Percentiles rank a stretch among this genome's conserved stretches.
These are phyloP conservation scores for Bibio marci DNA, from an alignment of 2,888 invertebrate species.

Conservation along the genomic window DNA sequence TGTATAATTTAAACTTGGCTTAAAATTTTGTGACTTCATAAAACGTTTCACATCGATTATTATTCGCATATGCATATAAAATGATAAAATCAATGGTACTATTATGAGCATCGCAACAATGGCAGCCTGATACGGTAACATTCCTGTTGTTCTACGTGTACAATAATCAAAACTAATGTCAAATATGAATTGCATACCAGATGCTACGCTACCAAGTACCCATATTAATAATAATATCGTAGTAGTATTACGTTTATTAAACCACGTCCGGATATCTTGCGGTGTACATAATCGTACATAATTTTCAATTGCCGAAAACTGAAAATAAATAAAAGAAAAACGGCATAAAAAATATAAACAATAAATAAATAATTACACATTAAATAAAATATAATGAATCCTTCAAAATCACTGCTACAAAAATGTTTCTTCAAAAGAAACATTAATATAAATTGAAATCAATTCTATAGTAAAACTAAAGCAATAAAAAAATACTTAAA, in stretches of 20 bases:
- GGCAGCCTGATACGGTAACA: slow-evolving; percentile 36
- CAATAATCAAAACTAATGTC: slow-evolving; percentile 53
- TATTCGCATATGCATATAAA: slow-evolving; percentile 35
- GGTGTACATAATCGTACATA: slow-evolving; percentile 44
- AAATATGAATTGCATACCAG: slow-evolving; percentile 41
- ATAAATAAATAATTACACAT: no score
- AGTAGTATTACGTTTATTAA: slow-evolving; percentile 29
- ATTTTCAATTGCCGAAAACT: slow-evolving; percentile 44
- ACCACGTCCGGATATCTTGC: slow-evolving; percentile 23
- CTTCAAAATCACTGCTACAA: no score
- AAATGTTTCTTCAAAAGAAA: no score
- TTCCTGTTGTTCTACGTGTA: slow-evolving; percentile 34
- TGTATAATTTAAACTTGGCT: slow-evolving; percentile 40
- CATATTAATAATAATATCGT: slow-evolving; percentile 37
- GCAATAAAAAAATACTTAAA: no score
- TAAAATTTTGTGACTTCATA: slow-evolving; percentile 38
- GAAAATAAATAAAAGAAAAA: slow-evolving; percentile 9
- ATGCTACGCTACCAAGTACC: slow-evolving; percentile 34
- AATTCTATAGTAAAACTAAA: no score
- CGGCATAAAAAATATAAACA: neutral
- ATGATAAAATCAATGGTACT: slow-evolving; percentile 37
- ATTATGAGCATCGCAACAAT: slow-evolving; percentile 40
- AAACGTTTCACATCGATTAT: slow-evolving; percentile 33
- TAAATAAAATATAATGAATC: no score
- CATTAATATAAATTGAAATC: no score